Percentiles rank a stretch among this genome's conserved stretches.
Evolutionary conservation across 2,113 vertebrate genomes (phyloP).

Genomic region (Lophotis ruficrista): DNA sequence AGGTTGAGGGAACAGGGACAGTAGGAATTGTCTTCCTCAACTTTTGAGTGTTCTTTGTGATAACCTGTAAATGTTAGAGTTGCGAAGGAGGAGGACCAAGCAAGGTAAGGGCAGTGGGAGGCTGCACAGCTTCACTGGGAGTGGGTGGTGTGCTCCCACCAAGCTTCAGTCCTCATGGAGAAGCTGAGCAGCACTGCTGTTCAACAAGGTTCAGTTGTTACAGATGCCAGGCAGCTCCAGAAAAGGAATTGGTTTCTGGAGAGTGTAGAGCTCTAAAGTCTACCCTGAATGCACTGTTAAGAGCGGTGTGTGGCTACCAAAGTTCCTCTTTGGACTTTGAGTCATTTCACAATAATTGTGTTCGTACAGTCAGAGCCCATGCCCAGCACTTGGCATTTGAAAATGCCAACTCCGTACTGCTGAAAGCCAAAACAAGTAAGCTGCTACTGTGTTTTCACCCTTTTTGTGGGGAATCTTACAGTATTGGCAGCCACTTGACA

Average conservation of each 20-base stretch:
- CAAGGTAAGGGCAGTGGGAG: not conserved
- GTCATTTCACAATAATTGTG: not conserved
- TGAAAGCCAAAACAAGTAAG: not conserved
- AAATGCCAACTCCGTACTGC: not conserved
- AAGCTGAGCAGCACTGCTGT: not conserved
- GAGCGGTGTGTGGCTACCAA: not conserved
- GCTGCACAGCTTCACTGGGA: not conserved
- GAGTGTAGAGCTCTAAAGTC: not conserved
- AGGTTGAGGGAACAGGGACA: not conserved
- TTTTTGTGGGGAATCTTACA: accelerated
- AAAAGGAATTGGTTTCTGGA: not conserved
- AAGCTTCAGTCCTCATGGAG: not conserved
- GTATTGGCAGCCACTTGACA: not conserved
- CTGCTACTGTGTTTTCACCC: not conserved
- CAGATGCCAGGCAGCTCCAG: not conserved
- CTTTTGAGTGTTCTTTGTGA: not conserved
- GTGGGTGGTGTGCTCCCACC: accelerated
- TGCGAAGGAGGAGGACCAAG: not conserved
- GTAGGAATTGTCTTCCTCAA: not conserved
- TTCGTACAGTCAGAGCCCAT: not conserved
- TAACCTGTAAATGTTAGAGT: not conserved
- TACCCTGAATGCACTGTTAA: not conserved
- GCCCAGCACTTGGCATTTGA: not conserved
- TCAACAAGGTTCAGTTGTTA: accelerated
- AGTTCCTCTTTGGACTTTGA: not conserved